Conservation (phyloP, 2,797 vertebrate genomes). For the Tauraco hartlaubi region DNA sequence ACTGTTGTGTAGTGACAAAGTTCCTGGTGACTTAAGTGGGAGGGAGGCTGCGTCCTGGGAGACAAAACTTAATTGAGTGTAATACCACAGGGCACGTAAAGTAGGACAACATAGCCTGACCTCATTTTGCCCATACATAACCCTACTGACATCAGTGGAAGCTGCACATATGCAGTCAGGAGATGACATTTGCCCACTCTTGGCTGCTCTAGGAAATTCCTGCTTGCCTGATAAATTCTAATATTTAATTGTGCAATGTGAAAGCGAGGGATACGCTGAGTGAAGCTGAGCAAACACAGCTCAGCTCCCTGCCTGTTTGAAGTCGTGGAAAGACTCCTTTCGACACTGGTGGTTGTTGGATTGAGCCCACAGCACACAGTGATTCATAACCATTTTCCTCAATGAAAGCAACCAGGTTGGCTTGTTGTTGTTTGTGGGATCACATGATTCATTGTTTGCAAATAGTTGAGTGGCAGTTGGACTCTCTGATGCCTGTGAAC, state of each 20-base stretch:
- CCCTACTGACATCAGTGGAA: slow-evolving; percentile 65
- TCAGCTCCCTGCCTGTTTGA: slow-evolving; percentile 48
- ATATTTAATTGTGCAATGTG: background rate
- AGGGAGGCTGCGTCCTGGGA: slow-evolving; percentile 62
- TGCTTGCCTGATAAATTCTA: slow-evolving; percentile 4
- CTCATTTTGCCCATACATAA: slow-evolving; percentile 70
- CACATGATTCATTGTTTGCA: slow-evolving; percentile 55
- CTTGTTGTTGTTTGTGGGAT: slow-evolving; percentile 69
- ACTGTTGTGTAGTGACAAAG: slow-evolving; percentile 35
- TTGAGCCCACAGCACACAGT: slow-evolving; percentile 48
- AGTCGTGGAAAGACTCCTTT: slow-evolving; percentile 33
- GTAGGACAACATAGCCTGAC: slow-evolving; percentile 66
- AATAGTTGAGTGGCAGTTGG: slow-evolving; percentile 51
- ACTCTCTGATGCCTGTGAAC: slow-evolving; percentile 52
- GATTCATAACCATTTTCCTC: slow-evolving; percentile 71
- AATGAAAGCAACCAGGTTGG: slow-evolving; percentile 50
- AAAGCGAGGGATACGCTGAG: background rate
- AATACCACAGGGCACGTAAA: slow-evolving; percentile 70
- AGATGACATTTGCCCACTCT: slow-evolving; percentile 46
- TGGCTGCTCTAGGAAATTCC: slow-evolving; percentile 46
- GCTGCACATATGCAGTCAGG: slow-evolving; percentile 23
- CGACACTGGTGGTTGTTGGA: slow-evolving; percentile 62
- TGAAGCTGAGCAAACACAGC: slow-evolving; percentile 59
- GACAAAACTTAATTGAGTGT: slow-evolving; percentile 72
- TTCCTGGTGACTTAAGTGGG: slow-evolving; percentile 55